A percentile compares a stretch with the other conserved stretches of the same genome.
These are phyloP conservation scores for Typhlomys cinereus DNA, from an alignment of 2,113 vertebrate genomes.

Conservation along the genomic window DNA sequence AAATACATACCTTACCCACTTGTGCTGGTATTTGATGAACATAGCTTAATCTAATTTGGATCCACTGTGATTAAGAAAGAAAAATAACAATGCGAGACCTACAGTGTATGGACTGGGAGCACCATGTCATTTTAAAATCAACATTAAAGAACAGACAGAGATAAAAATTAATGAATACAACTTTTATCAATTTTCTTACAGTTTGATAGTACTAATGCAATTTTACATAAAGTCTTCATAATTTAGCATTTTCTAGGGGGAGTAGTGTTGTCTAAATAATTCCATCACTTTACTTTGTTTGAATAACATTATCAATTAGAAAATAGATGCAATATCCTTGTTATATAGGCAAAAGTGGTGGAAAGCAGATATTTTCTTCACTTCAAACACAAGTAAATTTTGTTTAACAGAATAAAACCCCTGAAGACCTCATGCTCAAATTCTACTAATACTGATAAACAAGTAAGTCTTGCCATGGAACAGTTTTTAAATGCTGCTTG, in stretches of 20 bases:
- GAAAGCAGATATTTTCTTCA: not conserved
- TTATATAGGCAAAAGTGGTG: not conserved
- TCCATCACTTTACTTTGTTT: not conserved
- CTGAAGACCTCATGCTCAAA: not conserved
- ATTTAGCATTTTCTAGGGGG: constrained; percentile 40
- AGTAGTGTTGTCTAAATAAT: constrained; percentile 8
- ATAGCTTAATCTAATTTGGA: constrained; percentile 52
- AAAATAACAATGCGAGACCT: constrained; percentile 37
- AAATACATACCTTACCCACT: constrained; percentile 63
- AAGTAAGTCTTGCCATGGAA: not conserved
- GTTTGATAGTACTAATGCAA: constrained; percentile 71
- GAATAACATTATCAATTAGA: constrained; percentile 13
- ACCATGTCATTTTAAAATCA: constrained; percentile 63
- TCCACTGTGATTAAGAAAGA: constrained; percentile 44
- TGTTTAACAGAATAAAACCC: constrained; percentile 37
- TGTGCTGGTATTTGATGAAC: constrained; percentile 42
- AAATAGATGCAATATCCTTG: not conserved
- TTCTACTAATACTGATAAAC: not conserved
- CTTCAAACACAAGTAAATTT: not conserved
- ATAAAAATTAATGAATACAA: constrained; percentile 80
- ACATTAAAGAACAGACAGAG: constrained; percentile 81
- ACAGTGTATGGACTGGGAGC: constrained; percentile 63
- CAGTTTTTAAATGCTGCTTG: not conserved
- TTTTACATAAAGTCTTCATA: constrained; percentile 67
- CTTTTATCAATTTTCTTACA: constrained; percentile 79